These are phyloP conservation scores for Tromatobia lineatoria DNA, from an alignment of 2,888 invertebrate species.

Conservation along the genomic window DNA sequence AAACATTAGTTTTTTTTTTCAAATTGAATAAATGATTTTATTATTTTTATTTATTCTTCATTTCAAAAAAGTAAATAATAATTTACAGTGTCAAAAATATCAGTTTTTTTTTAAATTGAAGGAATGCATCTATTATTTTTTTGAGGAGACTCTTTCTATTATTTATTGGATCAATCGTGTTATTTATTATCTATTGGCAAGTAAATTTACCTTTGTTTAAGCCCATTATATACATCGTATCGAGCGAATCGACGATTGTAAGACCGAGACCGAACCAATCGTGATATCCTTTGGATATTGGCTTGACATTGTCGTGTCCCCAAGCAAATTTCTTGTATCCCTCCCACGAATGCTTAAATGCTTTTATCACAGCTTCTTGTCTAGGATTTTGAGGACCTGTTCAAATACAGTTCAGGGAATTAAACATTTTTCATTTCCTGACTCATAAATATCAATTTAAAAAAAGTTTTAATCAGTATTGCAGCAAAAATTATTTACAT, in stretches of 20 bases:
- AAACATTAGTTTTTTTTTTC: too few relatives aligned
- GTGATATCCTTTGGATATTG: slow-evolving; percentile 92
- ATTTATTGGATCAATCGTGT: too few relatives aligned
- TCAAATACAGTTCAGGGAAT: background rate
- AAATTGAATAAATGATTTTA: too few relatives aligned
- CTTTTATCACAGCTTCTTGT: slow-evolving; percentile 94
- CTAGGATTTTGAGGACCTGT: slow-evolving; percentile 92
- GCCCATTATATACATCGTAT: slow-evolving; percentile 98
- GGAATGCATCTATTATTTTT: too few relatives aligned
- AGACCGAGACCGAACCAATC: slow-evolving; percentile 99
- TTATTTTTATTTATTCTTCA: too few relatives aligned
- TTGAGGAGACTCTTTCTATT: too few relatives aligned
- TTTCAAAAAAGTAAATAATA: too few relatives aligned
- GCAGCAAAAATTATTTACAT: too few relatives aligned
- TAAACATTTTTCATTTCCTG: background rate
- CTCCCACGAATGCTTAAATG: slow-evolving; percentile 97
- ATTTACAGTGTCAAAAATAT: too few relatives aligned
- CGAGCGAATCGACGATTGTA: slow-evolving; percentile 98
- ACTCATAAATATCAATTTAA: background rate
- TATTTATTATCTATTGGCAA: background rate
- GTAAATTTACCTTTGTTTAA: slow-evolving; percentile 91
- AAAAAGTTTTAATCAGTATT: too few relatives aligned
- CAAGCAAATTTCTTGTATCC: slow-evolving; percentile 98
- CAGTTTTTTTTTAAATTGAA: too few relatives aligned
- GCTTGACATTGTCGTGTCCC: slow-evolving; percentile 98